Base-by-base conservation (phyloP, 2,113 vertebrate species). In the Myiagra hebetior region DNA sequence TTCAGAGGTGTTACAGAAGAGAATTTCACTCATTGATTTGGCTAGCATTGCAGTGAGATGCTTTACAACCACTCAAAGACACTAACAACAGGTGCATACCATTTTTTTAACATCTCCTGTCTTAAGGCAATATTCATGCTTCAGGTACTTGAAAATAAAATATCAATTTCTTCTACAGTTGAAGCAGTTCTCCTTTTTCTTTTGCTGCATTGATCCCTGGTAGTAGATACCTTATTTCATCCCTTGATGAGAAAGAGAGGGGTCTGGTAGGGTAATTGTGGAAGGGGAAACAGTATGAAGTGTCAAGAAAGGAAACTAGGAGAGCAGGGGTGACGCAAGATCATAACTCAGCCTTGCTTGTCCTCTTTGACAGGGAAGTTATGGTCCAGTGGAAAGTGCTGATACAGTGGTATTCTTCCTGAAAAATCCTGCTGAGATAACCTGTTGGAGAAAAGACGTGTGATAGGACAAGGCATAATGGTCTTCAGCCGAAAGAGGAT, bases 391-490 rank as follows among this genome's bases (percentile, higher is more conserved):
- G 57, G 19, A 46, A 76, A 74, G 31, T 35, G n/a, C 22, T 47
- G 53, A 47, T 41, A n/a, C 9, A 26, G 14, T 5, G 47, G 15
- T 35, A 20, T 52, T 17, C 20, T 78, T 82, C 39, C 76, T 82
- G 53, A 53, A 92, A 93, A 87, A 3, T 7, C 10, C 31, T 56
- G 27, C 23, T 85, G 52, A 82, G 65, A 37, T 35, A 81, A 78
- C 30, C 27, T 39, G 18, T 17, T 3, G 22, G n/a, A 22, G 42
- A 69, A 47, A 67, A 26, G 7, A 31, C 0, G 0, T 27, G 11
- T 26, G 13, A 35, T 13, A 59, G n/a, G 27, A 50, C 44, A 50
- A 80, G 22, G n/a, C 0, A 0, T 26, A n/a, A 53, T 24, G 53
- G 13, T 26, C 17, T 83, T 31, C 31, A 62, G 4, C 8, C 41